Evolutionary conservation across 2,888 invertebrate species (phyloP), one percentile per base, ranked within the genome.

Genomic region (Celastrina argiolus): DNA sequence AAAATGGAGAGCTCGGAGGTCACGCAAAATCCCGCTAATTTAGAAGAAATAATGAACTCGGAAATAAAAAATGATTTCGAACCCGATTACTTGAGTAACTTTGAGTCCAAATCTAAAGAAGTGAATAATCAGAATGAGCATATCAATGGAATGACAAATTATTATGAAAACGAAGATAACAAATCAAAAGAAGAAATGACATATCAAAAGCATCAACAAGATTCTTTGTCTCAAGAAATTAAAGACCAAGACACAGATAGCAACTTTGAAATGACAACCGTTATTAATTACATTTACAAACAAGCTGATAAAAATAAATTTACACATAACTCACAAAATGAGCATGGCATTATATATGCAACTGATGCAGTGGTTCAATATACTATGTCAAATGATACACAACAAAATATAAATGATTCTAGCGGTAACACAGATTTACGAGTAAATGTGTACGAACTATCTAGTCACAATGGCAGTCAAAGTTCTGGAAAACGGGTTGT

Each of bases 391-490:
- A 36, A 58, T 39, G 10, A 51, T 8, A 22, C 39, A n/a, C 59
- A 63, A n/a, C 51, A 28, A 42, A 56, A 39, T 12, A 22, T 64
- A 18, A 69, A 66, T 36, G 61, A 64, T 7, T 59, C 66, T n/a
- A 66, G 56, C n/a, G 10, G 22, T 16, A 66, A 64, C 64, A 28
- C 56, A 14, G 88, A 89, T 69, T 75, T 91, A 51, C 87, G 87
- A 70, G 88, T 90, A 18, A 89, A 84, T 26, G 87, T 91, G 70
- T 91, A 91, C 66, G 91, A 91, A 77, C 82, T 89, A 76, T 78
- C 88, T 74, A 83, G 76, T 75, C 82, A 80, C 66, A 79, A 70
- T 65, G 74, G 72, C 69, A 88, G 82, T 69, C 77, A 77, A 69
- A 78, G 84, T 5, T 73, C 77, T 42, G 64, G 74, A 63, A 69